A percentile compares a stretch with the other conserved stretches of the same genome.
Conservation (phyloP, 2,888 invertebrate species). For the Tetramorium bicarinatum region DNA sequence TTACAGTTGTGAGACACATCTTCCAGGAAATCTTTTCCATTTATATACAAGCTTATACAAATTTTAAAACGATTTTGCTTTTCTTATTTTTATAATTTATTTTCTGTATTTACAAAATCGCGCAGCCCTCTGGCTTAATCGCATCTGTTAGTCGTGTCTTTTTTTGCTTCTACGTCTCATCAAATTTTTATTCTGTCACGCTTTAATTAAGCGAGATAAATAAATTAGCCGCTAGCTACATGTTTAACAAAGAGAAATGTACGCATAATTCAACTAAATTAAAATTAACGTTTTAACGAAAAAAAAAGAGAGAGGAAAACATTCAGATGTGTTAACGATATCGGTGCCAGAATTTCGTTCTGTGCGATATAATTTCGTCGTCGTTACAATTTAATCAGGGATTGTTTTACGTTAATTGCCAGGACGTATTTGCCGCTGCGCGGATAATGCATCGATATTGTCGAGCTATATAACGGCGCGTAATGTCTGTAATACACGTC, state of each 20-base stretch:
- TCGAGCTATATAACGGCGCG: constrained; percentile 52
- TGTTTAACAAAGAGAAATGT: constrained; percentile 16
- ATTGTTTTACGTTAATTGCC: constrained; percentile 58
- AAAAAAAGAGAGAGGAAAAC: not conserved
- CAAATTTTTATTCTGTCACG: constrained; percentile 30
- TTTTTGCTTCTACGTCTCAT: not conserved
- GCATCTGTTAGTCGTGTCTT: not conserved
- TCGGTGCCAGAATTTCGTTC: constrained; percentile 33
- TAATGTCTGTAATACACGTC: constrained; percentile 57
- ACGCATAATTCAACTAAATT: constrained; percentile 18
- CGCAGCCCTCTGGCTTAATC: not conserved
- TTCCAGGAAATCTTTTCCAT: not conserved
- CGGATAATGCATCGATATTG: constrained; percentile 56
- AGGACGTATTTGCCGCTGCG: constrained; percentile 51
- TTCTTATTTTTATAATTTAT: constrained; percentile 16
- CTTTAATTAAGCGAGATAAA: constrained; percentile 44
- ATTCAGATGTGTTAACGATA: constrained; percentile 35
- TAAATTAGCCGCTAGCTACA: constrained; percentile 22
- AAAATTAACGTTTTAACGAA: constrained; percentile 17
- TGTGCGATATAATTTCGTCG: constrained; percentile 44
- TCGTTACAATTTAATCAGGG: constrained; percentile 57
- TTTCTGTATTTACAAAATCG: not conserved
- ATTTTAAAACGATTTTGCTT: not conserved
- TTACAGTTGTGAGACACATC: not conserved
- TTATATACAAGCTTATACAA: not conserved